Percentiles rank a stretch among this genome's conserved stretches.
Evolutionary conservation across 2,113 vertebrate species (phyloP).

Genomic region (Pelecanus crispus): DNA sequence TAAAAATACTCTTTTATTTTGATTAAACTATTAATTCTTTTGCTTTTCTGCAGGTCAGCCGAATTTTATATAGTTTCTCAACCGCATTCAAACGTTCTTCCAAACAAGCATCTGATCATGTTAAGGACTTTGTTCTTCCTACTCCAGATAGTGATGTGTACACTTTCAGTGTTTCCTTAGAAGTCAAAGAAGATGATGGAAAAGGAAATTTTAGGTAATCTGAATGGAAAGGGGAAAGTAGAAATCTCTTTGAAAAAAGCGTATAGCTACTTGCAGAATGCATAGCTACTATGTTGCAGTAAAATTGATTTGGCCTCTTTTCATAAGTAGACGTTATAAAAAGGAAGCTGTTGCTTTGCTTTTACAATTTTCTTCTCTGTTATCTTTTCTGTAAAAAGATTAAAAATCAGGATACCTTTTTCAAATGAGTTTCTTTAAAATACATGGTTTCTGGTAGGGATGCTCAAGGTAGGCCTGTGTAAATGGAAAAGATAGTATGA

Average conservation of each 20-base stretch:
- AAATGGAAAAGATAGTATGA: background rate
- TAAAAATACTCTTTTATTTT: background rate
- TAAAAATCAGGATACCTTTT: background rate
- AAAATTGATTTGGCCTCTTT: background rate
- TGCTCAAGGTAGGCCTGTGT: background rate
- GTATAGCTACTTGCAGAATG: background rate
- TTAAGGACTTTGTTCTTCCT: conserved; percentile 77
- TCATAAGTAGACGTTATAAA: background rate
- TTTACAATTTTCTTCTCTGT: background rate
- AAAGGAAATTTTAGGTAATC: conserved; percentile 95
- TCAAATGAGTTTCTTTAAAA: background rate
- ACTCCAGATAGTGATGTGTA: conserved; percentile 89
- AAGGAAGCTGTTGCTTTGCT: background rate
- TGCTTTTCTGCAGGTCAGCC: conserved; percentile 83
- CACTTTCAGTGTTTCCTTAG: conserved; percentile 90
- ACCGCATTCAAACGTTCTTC: conserved; percentile 93
- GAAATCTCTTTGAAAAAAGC: background rate
- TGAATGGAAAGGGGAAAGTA: background rate
- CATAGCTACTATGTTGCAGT: background rate
- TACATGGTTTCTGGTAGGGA: background rate
- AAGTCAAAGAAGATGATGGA: conserved; percentile 96
- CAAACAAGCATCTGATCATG: conserved; percentile 77
- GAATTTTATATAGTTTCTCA: conserved; percentile 95
- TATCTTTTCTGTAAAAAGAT: background rate
- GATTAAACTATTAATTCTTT: background rate